Evolutionary conservation across 1,140 invertebrate genomes (phyloP), one percentile per base, ranked within the genome.

Genomic region (Drosophila sulfurigaster): DNA sequence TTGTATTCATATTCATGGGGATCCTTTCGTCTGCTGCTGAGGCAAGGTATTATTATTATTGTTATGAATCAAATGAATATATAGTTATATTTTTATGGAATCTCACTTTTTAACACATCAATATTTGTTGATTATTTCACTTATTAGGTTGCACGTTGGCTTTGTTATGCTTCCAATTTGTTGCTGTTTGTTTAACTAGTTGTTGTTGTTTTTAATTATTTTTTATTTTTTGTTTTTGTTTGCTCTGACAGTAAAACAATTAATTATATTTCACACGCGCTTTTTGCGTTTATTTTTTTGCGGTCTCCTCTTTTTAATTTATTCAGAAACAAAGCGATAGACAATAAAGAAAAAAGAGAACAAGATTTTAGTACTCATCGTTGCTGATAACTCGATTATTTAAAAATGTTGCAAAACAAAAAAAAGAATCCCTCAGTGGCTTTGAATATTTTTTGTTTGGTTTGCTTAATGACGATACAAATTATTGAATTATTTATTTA

Each of bases 401-500:
- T 41, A 60, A 74, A 54, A 60, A 64, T 57, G 58, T 25, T 25
- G 3, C 20, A 25, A 25, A 25, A 67, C 13, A 46, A 60, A 46
- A 79, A 76, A 63, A 25, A 48, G 10, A n/a, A 10, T 25, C n/a
- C 45, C 38, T 15, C 20, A 25, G 41, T 54, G 51, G 57, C 57
- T 58, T 72, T 54, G 32, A 56, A 11, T 46, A 32, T 52, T 75
- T 59, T 63, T 72, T 72, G 32, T 64, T 51, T 70, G 13, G 25
- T 20, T 63, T 70, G 58, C 75, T 80, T 78, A 75, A 78, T 74
- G 60, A 63, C 54, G 45, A 62, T 58, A 63, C 49, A 78, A 78
- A 75, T 80, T 80, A 80, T 80, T 68, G 52, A 64, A 78, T 80
- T 78, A 78, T 70, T 70, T 62, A 65, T 63, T 66, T 68, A 75